Evolutionary conservation across 2,797 vertebrate species (phyloP).

Genomic region (Chromobotia macracanthus): DNA sequence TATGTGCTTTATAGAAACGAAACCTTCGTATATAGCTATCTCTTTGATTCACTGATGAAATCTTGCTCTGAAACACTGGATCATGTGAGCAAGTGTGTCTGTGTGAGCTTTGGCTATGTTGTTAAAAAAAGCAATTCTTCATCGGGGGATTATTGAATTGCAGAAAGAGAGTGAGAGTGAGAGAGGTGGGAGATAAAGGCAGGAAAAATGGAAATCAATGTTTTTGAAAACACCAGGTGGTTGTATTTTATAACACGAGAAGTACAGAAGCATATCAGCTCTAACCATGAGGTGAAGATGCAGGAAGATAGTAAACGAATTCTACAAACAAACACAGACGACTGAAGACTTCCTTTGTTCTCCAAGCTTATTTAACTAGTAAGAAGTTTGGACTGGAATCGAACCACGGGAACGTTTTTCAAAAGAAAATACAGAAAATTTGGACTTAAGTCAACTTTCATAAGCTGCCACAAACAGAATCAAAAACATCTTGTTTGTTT

Average conservation of each 20-base stretch:
- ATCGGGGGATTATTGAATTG: slow-evolving; percentile 53
- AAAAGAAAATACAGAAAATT: too few relatives aligned
- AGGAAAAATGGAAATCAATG: slow-evolving; percentile 49
- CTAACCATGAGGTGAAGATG: slow-evolving; percentile 27
- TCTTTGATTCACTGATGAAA: slow-evolving; percentile 37
- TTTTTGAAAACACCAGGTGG: slow-evolving; percentile 45
- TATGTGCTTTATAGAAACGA: slow-evolving; percentile 30
- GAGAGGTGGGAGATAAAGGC: background rate
- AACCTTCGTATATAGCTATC: slow-evolving; percentile 27
- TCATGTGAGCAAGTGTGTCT: slow-evolving; percentile 38
- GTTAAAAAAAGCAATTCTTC: slow-evolving; percentile 45
- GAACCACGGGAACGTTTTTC: too few relatives aligned
- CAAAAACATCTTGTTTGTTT: slow-evolving; percentile 19
- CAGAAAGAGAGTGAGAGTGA: slow-evolving; percentile 29
- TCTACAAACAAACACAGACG: slow-evolving; percentile 8
- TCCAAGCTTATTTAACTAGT: too few relatives aligned
- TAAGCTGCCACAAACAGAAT: too few relatives aligned
- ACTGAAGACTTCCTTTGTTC: background rate
- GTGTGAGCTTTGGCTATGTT: slow-evolving; percentile 43
- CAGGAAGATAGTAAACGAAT: slow-evolving; percentile 2
- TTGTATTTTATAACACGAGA: slow-evolving; percentile 49
- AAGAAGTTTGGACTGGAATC: too few relatives aligned
- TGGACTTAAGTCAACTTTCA: too few relatives aligned
- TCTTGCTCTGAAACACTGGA: slow-evolving; percentile 40
- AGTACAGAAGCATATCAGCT: slow-evolving; percentile 42